Percentiles rank a stretch among this genome's conserved stretches.
Conservation (phyloP, 2,113 vertebrate genomes). For the Acanthochromis polyacanthus region DNA sequence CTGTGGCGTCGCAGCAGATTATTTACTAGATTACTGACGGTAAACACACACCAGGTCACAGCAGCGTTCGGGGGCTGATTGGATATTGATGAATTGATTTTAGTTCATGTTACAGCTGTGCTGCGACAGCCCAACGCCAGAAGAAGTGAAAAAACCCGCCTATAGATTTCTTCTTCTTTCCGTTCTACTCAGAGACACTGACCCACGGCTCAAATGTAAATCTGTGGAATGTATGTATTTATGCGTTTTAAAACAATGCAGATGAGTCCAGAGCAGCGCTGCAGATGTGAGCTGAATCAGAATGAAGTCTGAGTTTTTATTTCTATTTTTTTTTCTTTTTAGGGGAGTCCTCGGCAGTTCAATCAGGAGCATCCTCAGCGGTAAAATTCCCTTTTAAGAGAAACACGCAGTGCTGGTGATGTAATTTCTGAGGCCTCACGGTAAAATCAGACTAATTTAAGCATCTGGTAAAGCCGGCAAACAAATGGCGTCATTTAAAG, state of each 20-base stretch:
- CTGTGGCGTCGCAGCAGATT: not conserved
- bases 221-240: too few species aligned
- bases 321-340: too few species aligned
- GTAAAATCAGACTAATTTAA: not conserved
- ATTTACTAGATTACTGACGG: not conserved
- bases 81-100: slow-evolving; percentile 19
- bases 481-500: not conserved
- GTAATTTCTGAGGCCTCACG: not conserved
- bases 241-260: too few species aligned
- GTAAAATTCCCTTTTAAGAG: slow-evolving; percentile 5
- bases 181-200: not conserved
- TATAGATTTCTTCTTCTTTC: too few species aligned
- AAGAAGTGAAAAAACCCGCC: not conserved
- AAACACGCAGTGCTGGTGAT: not conserved
- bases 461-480: not conserved
- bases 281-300: not conserved
- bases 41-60: not conserved
- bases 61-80: not conserved
- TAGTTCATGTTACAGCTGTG: not conserved
- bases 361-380: not conserved
- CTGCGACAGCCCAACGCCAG: not conserved
- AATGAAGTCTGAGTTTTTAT: too few species aligned
- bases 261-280: not conserved
- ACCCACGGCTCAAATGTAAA: not conserved
- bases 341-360: not conserved